Conservation (phyloP, 2,113 vertebrate genomes). For the Leucosticte australis region DNA sequence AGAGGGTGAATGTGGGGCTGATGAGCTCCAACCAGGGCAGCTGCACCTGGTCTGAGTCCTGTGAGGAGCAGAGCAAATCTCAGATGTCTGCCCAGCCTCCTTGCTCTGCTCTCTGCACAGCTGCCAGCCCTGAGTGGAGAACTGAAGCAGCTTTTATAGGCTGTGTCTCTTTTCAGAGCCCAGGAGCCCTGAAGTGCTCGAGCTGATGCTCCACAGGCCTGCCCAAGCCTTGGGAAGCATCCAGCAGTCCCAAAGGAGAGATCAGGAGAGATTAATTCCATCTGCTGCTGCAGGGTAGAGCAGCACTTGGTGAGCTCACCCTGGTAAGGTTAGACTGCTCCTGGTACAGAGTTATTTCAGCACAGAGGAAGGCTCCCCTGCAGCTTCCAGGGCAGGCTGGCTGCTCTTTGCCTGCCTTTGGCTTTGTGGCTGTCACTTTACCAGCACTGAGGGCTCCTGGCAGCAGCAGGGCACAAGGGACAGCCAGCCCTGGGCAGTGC, state of each 20-base stretch:
- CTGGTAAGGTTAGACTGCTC: neutral
- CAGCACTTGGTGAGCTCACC: neutral
- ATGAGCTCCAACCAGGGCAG: neutral
- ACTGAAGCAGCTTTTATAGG: neutral
- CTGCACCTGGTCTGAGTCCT: neutral
- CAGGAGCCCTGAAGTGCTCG: neutral
- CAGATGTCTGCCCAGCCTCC: rapidly evolving
- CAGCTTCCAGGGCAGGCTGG: neutral
- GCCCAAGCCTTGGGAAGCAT: neutral
- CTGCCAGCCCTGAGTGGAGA: neutral
- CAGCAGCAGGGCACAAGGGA: neutral
- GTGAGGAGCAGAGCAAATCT: neutral
- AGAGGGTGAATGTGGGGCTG: neutral
- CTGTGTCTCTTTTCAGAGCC: neutral
- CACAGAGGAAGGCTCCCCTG: neutral
- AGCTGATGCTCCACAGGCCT: neutral
- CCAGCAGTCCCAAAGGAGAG: neutral
- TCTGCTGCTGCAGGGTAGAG: neutral
- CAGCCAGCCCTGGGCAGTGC: neutral
- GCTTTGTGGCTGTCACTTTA: neutral
- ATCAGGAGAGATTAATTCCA: neutral
- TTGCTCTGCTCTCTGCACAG: neutral
- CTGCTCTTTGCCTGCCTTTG: neutral
- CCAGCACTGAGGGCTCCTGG: neutral
- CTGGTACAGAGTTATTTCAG: neutral